Evolutionary conservation across 1,140 invertebrate genomes (phyloP).

Genomic region (Andrena cerasifolii): DNA sequence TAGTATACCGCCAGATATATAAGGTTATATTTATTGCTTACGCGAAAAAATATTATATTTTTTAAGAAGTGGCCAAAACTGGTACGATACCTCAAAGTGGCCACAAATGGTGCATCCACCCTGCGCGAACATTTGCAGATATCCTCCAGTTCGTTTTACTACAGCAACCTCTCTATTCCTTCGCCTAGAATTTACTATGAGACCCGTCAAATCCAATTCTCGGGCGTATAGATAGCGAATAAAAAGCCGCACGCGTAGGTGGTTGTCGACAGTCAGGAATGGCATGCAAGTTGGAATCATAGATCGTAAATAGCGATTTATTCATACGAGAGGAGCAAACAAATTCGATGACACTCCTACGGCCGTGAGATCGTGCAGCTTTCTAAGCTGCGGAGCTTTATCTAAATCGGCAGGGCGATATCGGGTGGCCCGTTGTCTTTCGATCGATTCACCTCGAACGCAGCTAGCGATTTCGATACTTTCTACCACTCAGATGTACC

Average conservation of each 20-base stretch:
- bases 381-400: conserved; percentile 41
- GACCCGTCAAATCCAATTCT: background rate
- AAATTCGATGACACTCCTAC: conserved; percentile 52
- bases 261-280: background rate
- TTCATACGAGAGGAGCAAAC: conserved; percentile 25
- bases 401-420: conserved; percentile 42
- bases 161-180: background rate
- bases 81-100: too few species aligned
- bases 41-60: too few species aligned
- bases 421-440: conserved; percentile 37
- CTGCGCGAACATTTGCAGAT: too few species aligned
- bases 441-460: conserved; percentile 19
- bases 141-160: too few species aligned
- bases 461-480: conserved; percentile 30
- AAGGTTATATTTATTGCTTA: too few species aligned
- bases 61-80: too few species aligned
- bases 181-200: background rate
- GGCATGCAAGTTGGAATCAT: background rate
- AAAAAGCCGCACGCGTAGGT: background rate
- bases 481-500: conserved; percentile 32
- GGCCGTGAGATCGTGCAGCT: conserved; percentile 18
- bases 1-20: too few species aligned
- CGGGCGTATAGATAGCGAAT: too few species aligned
- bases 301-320: conserved; percentile 41
- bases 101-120: too few species aligned